A percentile compares a stretch with the other conserved stretches of the same genome.
Evolutionary conservation across 1,140 invertebrate species (phyloP).

Genomic region (Cheumatopsyche charites): DNA sequence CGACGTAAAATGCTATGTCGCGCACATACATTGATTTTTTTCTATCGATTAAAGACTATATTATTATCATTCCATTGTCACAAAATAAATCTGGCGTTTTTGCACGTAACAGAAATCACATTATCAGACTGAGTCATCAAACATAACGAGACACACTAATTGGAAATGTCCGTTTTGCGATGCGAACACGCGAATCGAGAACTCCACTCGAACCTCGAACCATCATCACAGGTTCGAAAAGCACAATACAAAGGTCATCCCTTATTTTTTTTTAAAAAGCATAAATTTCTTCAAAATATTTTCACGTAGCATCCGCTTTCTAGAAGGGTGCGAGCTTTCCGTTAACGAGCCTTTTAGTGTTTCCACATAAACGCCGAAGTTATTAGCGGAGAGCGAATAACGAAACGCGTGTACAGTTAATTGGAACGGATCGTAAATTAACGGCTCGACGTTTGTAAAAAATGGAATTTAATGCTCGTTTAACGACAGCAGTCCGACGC

Average conservation of each 20-base stretch:
- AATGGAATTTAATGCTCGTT: conserved; percentile 29
- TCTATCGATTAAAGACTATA: too few species aligned
- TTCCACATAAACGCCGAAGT: too few species aligned
- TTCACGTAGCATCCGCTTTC: neutral
- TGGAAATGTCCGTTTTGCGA: conserved; percentile 1
- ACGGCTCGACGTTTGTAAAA: neutral
- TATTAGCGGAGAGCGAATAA: neutral
- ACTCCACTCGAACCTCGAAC: neutral
- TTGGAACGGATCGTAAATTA: conserved; percentile 4
- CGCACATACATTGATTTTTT: too few species aligned
- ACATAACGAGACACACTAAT: conserved; percentile 11
- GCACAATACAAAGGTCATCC: neutral
- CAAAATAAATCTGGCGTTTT: too few species aligned
- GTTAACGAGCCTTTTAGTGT: too few species aligned
- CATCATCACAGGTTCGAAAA: neutral
- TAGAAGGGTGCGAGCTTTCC: too few species aligned
- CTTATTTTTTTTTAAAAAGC: too few species aligned
- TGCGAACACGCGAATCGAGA: neutral
- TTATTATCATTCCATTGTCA: too few species aligned
- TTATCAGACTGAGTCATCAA: neutral
- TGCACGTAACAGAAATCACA: neutral
- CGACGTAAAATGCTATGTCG: too few species aligned
- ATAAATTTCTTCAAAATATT: too few species aligned
- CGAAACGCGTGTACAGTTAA: neutral
- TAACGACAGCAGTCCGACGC: conserved; percentile 1